These are phyloP conservation scores for Murina feae DNA, from an alignment of 2,113 vertebrate genomes.

Conservation along the genomic window DNA sequence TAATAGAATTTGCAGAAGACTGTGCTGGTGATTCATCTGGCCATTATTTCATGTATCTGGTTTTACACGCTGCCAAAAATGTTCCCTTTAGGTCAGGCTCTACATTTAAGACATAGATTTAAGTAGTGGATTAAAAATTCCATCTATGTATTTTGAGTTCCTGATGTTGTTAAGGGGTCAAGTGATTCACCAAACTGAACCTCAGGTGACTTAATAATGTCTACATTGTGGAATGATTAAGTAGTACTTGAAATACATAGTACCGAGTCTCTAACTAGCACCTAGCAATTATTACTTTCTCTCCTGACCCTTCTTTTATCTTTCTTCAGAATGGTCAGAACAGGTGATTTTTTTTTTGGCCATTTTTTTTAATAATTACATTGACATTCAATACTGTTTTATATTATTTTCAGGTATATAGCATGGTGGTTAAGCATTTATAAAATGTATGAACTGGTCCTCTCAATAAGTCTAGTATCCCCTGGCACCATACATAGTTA, in stretches of 20 bases:
- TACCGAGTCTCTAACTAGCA: background rate
- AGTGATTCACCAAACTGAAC: background rate
- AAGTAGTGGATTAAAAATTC: background rate
- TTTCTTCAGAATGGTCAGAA: background rate
- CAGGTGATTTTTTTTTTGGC: background rate
- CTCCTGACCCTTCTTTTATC: background rate
- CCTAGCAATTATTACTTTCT: background rate
- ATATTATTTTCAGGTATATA: background rate
- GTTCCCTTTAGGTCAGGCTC: background rate
- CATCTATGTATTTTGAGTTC: background rate
- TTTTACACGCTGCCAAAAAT: background rate
- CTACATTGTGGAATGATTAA: background rate
- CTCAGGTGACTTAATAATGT: too few relatives aligned
- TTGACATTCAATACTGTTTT: background rate
- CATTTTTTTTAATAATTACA: background rate
- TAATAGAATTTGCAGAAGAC: background rate
- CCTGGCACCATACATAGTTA: background rate
- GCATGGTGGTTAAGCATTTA: background rate
- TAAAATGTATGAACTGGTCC: background rate
- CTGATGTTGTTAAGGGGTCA: background rate
- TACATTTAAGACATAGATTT: background rate
- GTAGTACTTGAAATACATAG: background rate
- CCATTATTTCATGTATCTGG: background rate
- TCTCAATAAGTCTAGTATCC: background rate
- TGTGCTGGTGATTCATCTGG: background rate